Evolutionary conservation across 1,140 invertebrate genomes (phyloP).

Genomic region (Coenobita brevimanus): DNA sequence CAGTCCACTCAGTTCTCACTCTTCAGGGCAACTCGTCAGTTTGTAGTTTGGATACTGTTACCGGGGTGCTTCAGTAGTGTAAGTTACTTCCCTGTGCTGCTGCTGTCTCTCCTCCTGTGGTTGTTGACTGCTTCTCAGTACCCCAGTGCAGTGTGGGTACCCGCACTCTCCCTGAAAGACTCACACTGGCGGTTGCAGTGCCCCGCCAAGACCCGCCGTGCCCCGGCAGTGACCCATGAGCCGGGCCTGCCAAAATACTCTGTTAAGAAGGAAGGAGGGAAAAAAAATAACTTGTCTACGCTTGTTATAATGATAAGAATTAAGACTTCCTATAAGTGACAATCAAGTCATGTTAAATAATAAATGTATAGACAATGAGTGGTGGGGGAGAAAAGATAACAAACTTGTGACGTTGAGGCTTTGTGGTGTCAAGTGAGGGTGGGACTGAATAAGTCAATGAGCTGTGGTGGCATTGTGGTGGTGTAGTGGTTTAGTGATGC

Average conservation of each 20-base stretch:
- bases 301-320: constrained; percentile 36
- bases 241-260: constrained; percentile 52
- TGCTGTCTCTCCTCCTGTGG: constrained; percentile 60
- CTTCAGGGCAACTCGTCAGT: constrained; percentile 65
- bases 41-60: constrained; percentile 66
- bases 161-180: neutral
- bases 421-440: too few relatives aligned
- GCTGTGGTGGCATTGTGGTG: too few relatives aligned
- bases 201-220: neutral
- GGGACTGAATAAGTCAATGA: too few relatives aligned
- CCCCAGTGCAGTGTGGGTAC: constrained; percentile 54
- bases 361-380: neutral
- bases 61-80: constrained; percentile 65
- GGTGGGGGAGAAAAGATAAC: neutral
- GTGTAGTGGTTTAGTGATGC: neutral
- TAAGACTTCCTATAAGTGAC: constrained; percentile 49
- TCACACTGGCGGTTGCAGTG: neutral
- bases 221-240: constrained; percentile 36
- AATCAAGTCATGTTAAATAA: constrained; percentile 46
- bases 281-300: constrained; percentile 30
- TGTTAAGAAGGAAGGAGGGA: neutral
- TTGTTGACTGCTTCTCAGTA: constrained; percentile 63
- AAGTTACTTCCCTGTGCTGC: constrained; percentile 60
- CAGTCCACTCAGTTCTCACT: constrained; percentile 67
- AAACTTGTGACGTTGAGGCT: too few relatives aligned